Evolutionary conservation across 1,140 invertebrate genomes (phyloP).

Genomic region (Phthorimaea operculella): DNA sequence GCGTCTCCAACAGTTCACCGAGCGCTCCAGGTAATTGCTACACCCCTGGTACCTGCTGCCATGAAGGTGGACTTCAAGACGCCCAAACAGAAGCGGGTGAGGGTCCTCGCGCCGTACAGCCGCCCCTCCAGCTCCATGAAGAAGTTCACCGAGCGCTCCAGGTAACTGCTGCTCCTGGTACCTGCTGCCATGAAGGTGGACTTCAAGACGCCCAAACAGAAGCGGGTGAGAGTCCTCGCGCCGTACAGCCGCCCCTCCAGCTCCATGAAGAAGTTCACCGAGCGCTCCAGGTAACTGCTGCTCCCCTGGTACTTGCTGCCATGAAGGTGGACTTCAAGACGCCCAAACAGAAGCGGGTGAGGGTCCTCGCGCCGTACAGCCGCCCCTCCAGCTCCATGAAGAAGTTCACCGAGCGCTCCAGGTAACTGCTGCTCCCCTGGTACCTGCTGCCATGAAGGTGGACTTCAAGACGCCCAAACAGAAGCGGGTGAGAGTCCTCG

Average conservation of each 20-base stretch:
- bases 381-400: constrained; percentile 66
- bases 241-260: constrained; percentile 62
- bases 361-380: constrained; percentile 61
- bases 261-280: too few species aligned
- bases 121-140: constrained; percentile 66
- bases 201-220: constrained; percentile 72
- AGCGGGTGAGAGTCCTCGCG: constrained; percentile 64
- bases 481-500: constrained; percentile 66
- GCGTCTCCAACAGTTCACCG: constrained; percentile 63
- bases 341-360: constrained; percentile 69
- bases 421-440: too few species aligned
- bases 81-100: constrained; percentile 69
- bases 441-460: too few species aligned
- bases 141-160: constrained; percentile 19
- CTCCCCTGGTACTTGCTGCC: too few species aligned
- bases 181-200: constrained; percentile 70
- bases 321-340: constrained; percentile 72
- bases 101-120: constrained; percentile 61
- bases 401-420: constrained; percentile 19
- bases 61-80: constrained; percentile 72
- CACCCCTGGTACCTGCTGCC: too few species aligned
- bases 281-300: too few species aligned
- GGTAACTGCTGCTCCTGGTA: too few species aligned
- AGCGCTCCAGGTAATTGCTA: too few species aligned
- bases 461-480: constrained; percentile 72